Conservation (phyloP, 2,113 vertebrate species). For the Cephalopholis sonnerati region DNA sequence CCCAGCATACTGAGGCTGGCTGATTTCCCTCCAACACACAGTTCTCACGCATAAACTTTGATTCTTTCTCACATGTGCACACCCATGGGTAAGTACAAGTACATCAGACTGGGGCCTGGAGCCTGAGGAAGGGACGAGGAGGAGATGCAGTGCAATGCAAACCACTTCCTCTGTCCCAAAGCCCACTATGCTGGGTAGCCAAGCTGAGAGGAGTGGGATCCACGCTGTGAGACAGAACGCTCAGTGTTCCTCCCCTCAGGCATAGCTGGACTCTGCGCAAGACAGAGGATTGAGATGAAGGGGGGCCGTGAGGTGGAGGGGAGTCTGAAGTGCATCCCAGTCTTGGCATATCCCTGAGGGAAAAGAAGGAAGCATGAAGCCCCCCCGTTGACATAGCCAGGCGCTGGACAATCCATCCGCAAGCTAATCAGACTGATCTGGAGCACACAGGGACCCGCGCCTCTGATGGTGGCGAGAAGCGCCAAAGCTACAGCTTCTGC, state of each 20-base stretch:
- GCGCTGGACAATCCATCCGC: slow-evolving; percentile 76
- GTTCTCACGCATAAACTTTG: slow-evolving; percentile 16
- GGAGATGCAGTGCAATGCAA: slow-evolving; percentile 9
- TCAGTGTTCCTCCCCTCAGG: slow-evolving; percentile 40
- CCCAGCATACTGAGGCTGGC: slow-evolving; percentile 43
- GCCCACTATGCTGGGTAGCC: slow-evolving; percentile 21
- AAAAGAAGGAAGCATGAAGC: slow-evolving; percentile 3
- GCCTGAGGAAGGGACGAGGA: neutral
- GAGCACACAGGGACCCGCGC: slow-evolving; percentile 55
- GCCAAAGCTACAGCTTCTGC: slow-evolving; percentile 63
- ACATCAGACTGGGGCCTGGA: slow-evolving; percentile 22
- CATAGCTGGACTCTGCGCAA: slow-evolving; percentile 49
- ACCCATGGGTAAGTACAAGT: slow-evolving; percentile 2
- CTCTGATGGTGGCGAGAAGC: slow-evolving; percentile 48
- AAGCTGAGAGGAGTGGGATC: slow-evolving; percentile 46
- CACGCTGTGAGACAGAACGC: slow-evolving; percentile 51
- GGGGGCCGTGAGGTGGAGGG: neutral
- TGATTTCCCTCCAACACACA: neutral
- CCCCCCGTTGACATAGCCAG: slow-evolving; percentile 70
- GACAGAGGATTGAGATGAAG: slow-evolving; percentile 41
- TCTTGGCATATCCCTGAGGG: slow-evolving; percentile 37
- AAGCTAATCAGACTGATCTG: slow-evolving; percentile 80
- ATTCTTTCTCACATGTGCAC: slow-evolving; percentile 32
- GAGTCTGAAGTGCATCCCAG: slow-evolving; percentile 59
- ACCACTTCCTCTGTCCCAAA: slow-evolving; percentile 18